These are phyloP conservation scores for Neoaliturus tenellus DNA, from an alignment of 2,888 invertebrate genomes.

Conservation along the genomic window DNA sequence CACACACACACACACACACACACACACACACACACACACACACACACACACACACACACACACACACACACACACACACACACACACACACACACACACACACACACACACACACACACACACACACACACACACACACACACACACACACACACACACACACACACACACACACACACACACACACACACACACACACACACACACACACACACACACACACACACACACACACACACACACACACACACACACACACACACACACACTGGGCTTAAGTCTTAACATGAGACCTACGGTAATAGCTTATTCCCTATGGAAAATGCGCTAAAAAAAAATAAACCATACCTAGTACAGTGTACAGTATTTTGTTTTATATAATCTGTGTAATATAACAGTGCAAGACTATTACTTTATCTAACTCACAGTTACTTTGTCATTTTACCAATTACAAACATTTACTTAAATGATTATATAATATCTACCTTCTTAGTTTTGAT, in stretches of 20 bases:
- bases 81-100: constrained; percentile 43
- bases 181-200: constrained; percentile 45
- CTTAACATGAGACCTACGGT: too few relatives aligned
- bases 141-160: constrained; percentile 46
- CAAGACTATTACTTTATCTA: too few relatives aligned
- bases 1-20: constrained; percentile 48
- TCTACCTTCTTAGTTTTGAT: too few relatives aligned
- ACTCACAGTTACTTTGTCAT: too few relatives aligned
- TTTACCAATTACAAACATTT: too few relatives aligned
- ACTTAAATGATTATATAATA: too few relatives aligned
- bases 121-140: constrained; percentile 32
- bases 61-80: constrained; percentile 36
- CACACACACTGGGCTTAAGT: constrained; percentile 10
- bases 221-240: constrained; percentile 40
- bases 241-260: constrained; percentile 40
- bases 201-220: constrained; percentile 42
- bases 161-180: constrained; percentile 48
- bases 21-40: constrained; percentile 48
- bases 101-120: constrained; percentile 38
- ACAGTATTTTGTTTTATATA: too few relatives aligned
- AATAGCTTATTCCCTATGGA: too few relatives aligned
- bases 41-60: constrained; percentile 39
- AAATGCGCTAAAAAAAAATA: too few relatives aligned
- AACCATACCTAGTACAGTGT: too few relatives aligned
- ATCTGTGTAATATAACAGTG: too few relatives aligned